These are phyloP conservation scores for Pangasianodon hypophthalmus DNA, from an alignment of 2,113 vertebrate genomes.

Conservation along the genomic window DNA sequence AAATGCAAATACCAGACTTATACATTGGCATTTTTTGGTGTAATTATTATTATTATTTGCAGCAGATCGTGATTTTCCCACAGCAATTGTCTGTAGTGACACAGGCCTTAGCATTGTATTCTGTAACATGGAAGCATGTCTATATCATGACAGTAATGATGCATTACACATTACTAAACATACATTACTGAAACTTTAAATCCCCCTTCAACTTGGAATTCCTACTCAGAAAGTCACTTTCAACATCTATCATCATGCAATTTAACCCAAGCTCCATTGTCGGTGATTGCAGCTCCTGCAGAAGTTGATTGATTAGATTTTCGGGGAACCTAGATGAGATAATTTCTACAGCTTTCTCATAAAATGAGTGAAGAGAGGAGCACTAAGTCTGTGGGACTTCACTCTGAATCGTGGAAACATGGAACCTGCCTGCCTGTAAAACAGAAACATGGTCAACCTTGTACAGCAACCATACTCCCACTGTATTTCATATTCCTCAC, in stretches of 20 bases:
- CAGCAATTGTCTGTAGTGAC: background rate
- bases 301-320: background rate
- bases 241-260: background rate
- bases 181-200: background rate
- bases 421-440: conserved; percentile 37
- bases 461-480: conserved; percentile 41
- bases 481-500: conserved; percentile 23
- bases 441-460: conserved; percentile 48
- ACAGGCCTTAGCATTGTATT: background rate
- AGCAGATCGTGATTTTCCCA: too few species aligned
- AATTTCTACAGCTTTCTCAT: background rate
- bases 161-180: background rate
- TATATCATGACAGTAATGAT: background rate
- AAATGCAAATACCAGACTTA: background rate
- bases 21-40: background rate
- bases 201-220: background rate
- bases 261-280: background rate
- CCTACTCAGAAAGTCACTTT: background rate
- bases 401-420: conserved; percentile 26
- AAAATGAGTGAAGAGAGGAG: background rate
- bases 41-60: background rate
- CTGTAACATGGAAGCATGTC: background rate
- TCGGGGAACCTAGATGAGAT: background rate
- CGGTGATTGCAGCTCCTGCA: background rate
- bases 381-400: background rate